phyloP scores from a whole-genome alignment of 1,140 invertebrate species.

The Tetragonula clypearis region DNA sequence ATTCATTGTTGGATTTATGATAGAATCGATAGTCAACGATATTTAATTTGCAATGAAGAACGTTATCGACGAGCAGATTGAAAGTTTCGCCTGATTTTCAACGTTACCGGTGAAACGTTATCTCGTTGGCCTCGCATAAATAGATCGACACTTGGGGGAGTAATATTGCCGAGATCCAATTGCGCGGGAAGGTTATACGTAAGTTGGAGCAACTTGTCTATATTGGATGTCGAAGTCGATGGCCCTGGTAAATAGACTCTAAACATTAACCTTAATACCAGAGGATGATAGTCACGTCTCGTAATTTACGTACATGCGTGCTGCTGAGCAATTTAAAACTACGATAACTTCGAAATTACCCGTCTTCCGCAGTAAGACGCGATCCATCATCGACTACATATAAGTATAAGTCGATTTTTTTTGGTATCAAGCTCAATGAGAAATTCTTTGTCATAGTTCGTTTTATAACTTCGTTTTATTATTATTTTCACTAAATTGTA shows the following conservation, averaged over 20 bases:
- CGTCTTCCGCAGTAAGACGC: not conserved
- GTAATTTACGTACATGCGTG: constrained; percentile 34
- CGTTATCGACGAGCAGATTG: not conserved
- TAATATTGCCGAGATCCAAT: constrained; percentile 42
- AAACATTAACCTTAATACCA: constrained; percentile 44
- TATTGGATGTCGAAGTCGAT: constrained; percentile 36
- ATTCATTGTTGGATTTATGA: not conserved
- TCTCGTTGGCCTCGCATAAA: constrained; percentile 24
- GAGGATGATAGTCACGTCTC: constrained; percentile 4
- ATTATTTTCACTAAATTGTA: not conserved
- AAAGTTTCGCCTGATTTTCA: constrained; percentile 3
- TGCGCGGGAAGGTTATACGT: constrained; percentile 19
- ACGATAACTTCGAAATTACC: constrained; percentile 16
- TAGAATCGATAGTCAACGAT: not conserved
- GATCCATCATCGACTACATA: constrained; percentile 7
- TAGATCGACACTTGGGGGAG: constrained; percentile 24
- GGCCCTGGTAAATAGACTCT: constrained; percentile 34
- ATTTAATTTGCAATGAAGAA: not conserved
- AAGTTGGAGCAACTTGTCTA: constrained; percentile 29
- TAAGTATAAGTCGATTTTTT: not conserved
- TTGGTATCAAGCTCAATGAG: not conserved
- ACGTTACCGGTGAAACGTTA: not conserved
- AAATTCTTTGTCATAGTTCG: not conserved
- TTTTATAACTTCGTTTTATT: not conserved
- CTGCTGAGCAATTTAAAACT: constrained; percentile 37